A percentile compares a stretch with the other conserved stretches of the same genome.
These are phyloP conservation scores for Acheta domesticus DNA, from an alignment of 2,888 invertebrate genomes.

Conservation along the genomic window DNA sequence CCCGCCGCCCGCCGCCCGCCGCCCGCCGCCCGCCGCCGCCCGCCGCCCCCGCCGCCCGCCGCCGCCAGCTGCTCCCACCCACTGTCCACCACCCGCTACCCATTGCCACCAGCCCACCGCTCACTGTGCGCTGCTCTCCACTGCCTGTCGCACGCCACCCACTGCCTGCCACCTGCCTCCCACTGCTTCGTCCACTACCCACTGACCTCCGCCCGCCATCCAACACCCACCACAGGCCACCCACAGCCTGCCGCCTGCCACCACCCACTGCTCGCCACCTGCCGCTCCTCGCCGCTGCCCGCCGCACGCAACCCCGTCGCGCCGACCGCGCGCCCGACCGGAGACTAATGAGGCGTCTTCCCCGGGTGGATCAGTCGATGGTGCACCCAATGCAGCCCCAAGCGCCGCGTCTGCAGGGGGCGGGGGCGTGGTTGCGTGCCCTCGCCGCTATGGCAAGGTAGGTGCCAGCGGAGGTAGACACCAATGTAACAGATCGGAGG, in stretches of 20 bases:
- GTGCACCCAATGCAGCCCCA: no score
- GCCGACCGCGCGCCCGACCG: not conserved
- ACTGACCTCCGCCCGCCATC: not conserved
- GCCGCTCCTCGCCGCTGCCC: not conserved
- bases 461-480: no score
- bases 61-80: not conserved
- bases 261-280: not conserved
- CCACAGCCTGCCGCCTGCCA: not conserved
- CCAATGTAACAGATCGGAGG: no score
- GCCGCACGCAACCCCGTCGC: not conserved
- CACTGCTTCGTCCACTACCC: no score
- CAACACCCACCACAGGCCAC: not conserved
- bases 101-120: no score
- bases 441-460: no score
- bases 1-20: no score
- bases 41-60: not conserved
- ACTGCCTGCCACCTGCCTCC: not conserved
- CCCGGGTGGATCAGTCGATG: not conserved
- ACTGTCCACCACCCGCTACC: not conserved
- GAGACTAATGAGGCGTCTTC: not conserved
- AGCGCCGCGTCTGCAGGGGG: not conserved
- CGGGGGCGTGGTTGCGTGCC: not conserved
- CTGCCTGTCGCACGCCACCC: not conserved
- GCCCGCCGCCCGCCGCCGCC: no score
- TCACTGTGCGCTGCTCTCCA: not conserved